These are phyloP conservation scores for Lacerta agilis DNA, from an alignment of 2,797 vertebrate genomes.

Conservation along the genomic window DNA sequence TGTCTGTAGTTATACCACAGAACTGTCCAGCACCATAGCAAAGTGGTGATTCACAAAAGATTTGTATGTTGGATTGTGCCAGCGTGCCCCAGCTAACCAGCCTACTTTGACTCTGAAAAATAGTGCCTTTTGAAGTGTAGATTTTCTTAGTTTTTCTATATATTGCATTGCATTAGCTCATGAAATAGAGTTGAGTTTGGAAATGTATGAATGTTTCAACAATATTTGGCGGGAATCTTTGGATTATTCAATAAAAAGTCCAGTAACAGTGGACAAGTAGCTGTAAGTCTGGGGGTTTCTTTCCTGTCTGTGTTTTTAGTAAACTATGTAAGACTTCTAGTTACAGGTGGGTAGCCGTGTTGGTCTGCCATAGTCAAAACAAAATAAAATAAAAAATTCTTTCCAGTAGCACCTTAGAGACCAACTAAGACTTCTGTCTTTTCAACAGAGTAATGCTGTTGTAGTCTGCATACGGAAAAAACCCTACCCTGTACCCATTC, in stretches of 20 bases:
- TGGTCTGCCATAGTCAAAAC: too few relatives aligned
- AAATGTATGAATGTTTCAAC: neutral
- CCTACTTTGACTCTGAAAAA: constrained; percentile 27
- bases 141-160: constrained; percentile 42
- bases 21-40: constrained; percentile 39
- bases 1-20: constrained; percentile 15
- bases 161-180: constrained; percentile 6
- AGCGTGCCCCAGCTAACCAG: constrained; percentile 26
- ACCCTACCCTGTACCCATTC: neutral
- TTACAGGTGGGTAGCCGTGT: too few relatives aligned
- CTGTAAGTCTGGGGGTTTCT: neutral
- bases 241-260: constrained; percentile 51
- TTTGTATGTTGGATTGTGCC: constrained; percentile 51
- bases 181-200: neutral
- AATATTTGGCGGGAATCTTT: constrained; percentile 6
- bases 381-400: too few relatives aligned
- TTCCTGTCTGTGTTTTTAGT: neutral
- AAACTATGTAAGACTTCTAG: constrained; percentile 6
- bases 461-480: neutral
- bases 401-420: too few relatives aligned
- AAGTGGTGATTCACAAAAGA: constrained; percentile 52
- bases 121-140: constrained; percentile 38
- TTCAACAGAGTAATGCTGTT: constrained; percentile 5
- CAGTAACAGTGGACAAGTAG: neutral
- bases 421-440: neutral